A percentile compares a stretch with the other conserved stretches of the same genome.
phyloP scores from a whole-genome alignment of 2,113 vertebrate species.

The Anoplopoma fimbria region DNA sequence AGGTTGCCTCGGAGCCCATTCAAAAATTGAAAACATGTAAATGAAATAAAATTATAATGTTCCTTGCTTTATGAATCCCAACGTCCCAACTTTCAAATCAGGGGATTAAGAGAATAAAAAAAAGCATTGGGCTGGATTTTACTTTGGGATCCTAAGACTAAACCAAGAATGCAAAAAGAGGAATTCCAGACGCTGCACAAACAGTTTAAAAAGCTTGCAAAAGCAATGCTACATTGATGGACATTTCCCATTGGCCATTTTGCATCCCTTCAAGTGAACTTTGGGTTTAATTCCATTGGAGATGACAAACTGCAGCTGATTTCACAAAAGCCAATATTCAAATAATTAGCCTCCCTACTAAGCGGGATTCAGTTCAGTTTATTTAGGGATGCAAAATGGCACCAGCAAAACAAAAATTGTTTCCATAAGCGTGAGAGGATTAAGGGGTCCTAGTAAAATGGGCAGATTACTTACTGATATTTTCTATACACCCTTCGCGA shows the following conservation, averaged over 20 bases:
- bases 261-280: conserved; percentile 59
- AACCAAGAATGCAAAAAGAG: conserved; percentile 29
- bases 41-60: conserved; percentile 29
- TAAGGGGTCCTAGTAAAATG: conserved; percentile 45
- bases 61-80: conserved; percentile 51
- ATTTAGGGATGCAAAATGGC: conserved; percentile 67
- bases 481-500: conserved; percentile 90
- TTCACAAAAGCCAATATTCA: conserved; percentile 12
- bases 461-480: conserved; percentile 89
- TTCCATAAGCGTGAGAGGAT: conserved; percentile 54
- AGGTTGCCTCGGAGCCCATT: conserved; percentile 47
- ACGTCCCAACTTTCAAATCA: conserved; percentile 30
- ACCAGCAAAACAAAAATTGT: conserved; percentile 53
- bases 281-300: background rate
- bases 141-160: conserved; percentile 42
- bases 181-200: conserved; percentile 38
- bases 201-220: conserved; percentile 52
- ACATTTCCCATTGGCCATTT: conserved; percentile 61
- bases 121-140: conserved; percentile 8
- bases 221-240: conserved; percentile 60
- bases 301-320: background rate
- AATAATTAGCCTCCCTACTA: background rate
- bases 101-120: conserved; percentile 21
- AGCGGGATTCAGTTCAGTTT: conserved; percentile 17
- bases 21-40: conserved; percentile 43